phyloP scores from a whole-genome alignment of 1,140 invertebrate genomes.

The Achatina immaculata region DNA sequence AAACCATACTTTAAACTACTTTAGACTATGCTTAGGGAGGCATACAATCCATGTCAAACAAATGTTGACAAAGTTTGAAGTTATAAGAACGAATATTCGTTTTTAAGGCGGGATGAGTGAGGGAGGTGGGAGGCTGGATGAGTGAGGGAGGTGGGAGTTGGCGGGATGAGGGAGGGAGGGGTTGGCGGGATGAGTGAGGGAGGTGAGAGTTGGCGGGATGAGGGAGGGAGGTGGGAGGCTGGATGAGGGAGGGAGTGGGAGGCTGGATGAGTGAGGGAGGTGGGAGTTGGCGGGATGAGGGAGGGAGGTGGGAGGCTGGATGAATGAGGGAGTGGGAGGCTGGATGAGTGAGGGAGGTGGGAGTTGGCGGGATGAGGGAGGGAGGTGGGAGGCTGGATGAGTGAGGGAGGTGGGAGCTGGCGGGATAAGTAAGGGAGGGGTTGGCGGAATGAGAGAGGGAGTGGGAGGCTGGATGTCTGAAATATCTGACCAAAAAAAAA shows the following conservation, averaged over 20 bases:
- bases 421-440: neutral
- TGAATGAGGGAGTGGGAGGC: too few species aligned
- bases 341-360: too few species aligned
- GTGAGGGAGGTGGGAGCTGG: neutral
- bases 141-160: neutral
- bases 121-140: neutral
- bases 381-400: too few species aligned
- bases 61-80: too few species aligned
- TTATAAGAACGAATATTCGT: too few species aligned
- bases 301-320: neutral
- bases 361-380: neutral
- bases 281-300: neutral
- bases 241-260: slow-evolving; percentile 56
- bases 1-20: too few species aligned
- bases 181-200: neutral
- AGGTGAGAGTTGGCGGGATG: slow-evolving; percentile 28
- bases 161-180: too few species aligned
- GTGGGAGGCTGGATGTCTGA: too few species aligned
- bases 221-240: slow-evolving; percentile 53
- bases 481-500: too few species aligned
- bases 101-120: neutral
- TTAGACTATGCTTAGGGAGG: too few species aligned
- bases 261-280: too few species aligned
- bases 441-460: neutral
- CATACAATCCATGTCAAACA: too few species aligned